Base-by-base conservation (phyloP, 37 sponge, comb jelly and placozoan species). In the Theonella swinhoei region DNA sequence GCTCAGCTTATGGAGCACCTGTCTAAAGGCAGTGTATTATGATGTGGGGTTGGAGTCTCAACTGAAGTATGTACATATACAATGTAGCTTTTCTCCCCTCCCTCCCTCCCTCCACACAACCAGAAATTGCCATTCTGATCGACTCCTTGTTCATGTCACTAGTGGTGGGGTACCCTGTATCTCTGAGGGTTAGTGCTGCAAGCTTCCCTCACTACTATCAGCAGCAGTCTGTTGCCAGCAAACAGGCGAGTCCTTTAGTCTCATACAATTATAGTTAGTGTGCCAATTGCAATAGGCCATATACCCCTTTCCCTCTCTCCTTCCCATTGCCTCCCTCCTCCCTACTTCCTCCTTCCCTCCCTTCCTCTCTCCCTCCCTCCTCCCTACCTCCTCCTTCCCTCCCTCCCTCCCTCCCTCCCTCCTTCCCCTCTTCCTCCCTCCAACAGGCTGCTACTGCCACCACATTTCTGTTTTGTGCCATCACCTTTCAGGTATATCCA, bases 401-500 rank as follows among this genome's bases (percentile, higher is more conserved):
- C 54, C 14, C 54, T 47, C 54, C 14, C 54, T 47, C 54, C 14
- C 54, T 47, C 54, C 54, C 54, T 47, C 54, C 14, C 14, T 47
- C 54, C 7, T 47, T 47, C 54, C 14, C 54, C 54, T 47, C 54
- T 14, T 47, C 54, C 54, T 47, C 54, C 54, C 72, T 41, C 35
- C 65, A 79, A 25, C 70, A 93, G 94, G 87, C 90, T 43, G 39
- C 37, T 2, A 76, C n/a, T 80, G 87, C 90, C 22, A 80, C 87
- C n/a, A 14, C 74, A 4, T 93, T 93, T 61, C 75, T 93, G 17
- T 93, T 89, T 77, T 89, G 90, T 80, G 94, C 88, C n/a, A 93
- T 93, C 23, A 86, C 94, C 19, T 75, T 93, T 24, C 94, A 93
- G 81, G 94, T 93, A 38, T 64, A 65, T 35, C 2, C 2, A 5